phyloP scores from a whole-genome alignment of 2,888 invertebrate genomes.

The Pachliopta kotzebuea region DNA sequence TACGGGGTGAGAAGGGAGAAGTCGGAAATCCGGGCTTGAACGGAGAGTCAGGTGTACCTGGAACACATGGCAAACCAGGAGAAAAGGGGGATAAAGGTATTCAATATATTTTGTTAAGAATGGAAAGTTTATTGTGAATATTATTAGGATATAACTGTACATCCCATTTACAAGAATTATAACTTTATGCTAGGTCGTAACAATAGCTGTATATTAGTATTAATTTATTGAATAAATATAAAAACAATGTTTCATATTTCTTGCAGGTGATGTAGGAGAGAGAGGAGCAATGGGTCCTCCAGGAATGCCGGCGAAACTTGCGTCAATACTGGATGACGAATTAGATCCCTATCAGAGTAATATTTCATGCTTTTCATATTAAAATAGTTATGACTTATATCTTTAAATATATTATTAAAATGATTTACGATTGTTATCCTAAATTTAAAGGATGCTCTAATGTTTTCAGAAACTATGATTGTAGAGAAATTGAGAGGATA shows the following conservation, averaged over 20 bases:
- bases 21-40: constrained; percentile 62
- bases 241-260: constrained; percentile 10
- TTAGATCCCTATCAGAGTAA: constrained; percentile 55
- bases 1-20: constrained; percentile 51
- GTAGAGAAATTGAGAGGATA: constrained; percentile 52
- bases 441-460: no score
- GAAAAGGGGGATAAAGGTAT: constrained; percentile 83
- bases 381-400: no score
- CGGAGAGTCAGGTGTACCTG: constrained; percentile 84
- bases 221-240: not conserved
- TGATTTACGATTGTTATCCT: no score
- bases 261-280: constrained; percentile 81
- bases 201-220: not conserved
- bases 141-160: no score
- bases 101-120: no score
- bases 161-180: no score
- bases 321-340: constrained; percentile 50
- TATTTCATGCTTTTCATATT: not conserved
- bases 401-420: no score
- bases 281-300: constrained; percentile 87
- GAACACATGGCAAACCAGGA: constrained; percentile 86
- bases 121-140: no score
- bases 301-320: constrained; percentile 85
- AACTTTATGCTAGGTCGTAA: no score
- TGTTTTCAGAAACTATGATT: constrained; percentile 48